Evolutionary conservation across 2,113 vertebrate genomes (phyloP), one percentile per base, ranked within the genome.

Genomic region (Hemibagrus wyckioides): DNA sequence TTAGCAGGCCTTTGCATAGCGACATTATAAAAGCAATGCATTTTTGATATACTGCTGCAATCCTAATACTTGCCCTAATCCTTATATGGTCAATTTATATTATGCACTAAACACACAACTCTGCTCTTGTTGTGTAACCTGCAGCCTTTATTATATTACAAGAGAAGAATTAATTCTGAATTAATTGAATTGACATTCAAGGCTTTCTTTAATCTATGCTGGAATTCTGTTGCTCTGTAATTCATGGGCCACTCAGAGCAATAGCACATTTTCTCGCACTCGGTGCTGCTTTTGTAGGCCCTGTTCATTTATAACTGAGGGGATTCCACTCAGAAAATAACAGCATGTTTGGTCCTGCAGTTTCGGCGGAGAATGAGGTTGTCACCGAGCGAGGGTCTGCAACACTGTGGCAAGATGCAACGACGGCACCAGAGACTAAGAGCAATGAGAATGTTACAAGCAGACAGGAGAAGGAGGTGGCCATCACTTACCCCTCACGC

Each of bases 401-500:
- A 52, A 91, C 90, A 88, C 90, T 89, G 86, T 90, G 92, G 93
- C 93, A 92, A 90, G 94, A 95, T 92, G 92, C 93, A 90, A 95
- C 94, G 95, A 94, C 94, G 96, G 94, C 94, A 93, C 90, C 91
- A 91, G 92, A 89, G 90, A 93, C 94, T 90, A 94, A 95, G 92
- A 95, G 93, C 94, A 95, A 90, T 90, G 93, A 93, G 90, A 94
- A 92, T 25, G 94, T 10, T 61, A 87, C 93, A 93, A 91, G 92
- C 91, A 39, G 15, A 4, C 57, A 91, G 89, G 96, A 96, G 92
- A 95, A 94, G 86, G 95, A 96, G 93, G 77, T 90, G 80, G 82
- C 77, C 14, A 94, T 99, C 92, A 96, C 96, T 33, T 95, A 97
- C 94, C 98, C 98, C 90, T 98, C 97, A 67, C 96, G 98, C 94